Conservation (phyloP, 1,140 invertebrate genomes). For the Cherax destructor region DNA sequence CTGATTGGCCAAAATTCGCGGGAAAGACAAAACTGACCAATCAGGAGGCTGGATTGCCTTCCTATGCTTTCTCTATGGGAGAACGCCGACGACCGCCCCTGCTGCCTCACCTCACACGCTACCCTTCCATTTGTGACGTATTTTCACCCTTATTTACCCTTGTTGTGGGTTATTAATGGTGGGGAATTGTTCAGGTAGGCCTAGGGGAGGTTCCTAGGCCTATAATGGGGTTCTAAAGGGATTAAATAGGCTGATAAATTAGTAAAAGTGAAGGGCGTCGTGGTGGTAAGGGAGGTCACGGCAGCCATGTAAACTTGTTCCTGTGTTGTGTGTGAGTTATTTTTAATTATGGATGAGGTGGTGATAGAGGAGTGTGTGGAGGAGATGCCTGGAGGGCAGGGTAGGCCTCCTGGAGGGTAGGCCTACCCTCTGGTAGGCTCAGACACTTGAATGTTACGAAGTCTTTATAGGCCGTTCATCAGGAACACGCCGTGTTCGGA, state of each 20-base stretch:
- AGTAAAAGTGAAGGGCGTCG: conserved; percentile 49
- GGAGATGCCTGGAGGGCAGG: too few relatives aligned
- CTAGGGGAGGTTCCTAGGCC: background rate
- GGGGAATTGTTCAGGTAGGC: background rate
- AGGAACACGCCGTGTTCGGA: conserved; percentile 1
- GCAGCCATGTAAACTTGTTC: conserved; percentile 57
- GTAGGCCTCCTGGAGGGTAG: too few relatives aligned
- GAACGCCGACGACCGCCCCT: conserved; percentile 53
- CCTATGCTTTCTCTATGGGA: conserved; percentile 66
- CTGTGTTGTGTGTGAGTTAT: background rate
- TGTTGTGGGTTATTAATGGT: background rate
- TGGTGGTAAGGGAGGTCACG: conserved; percentile 52
- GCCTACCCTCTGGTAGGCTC: too few relatives aligned
- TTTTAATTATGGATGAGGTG: background rate
- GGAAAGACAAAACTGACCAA: conserved; percentile 66
- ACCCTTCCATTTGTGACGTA: conserved; percentile 46
- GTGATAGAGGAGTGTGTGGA: too few relatives aligned
- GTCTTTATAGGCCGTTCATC: background rate
- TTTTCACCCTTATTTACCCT: conserved; percentile 10
- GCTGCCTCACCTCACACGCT: conserved; percentile 3
- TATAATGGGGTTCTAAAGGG: background rate
- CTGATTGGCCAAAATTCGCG: conserved; percentile 48
- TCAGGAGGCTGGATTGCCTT: conserved; percentile 33
- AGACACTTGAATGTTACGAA: background rate
- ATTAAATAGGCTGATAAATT: background rate